Percentiles rank a stretch among this genome's conserved stretches.
Conservation (phyloP, 2,797 vertebrate genomes). For the Podargus strigoides region DNA sequence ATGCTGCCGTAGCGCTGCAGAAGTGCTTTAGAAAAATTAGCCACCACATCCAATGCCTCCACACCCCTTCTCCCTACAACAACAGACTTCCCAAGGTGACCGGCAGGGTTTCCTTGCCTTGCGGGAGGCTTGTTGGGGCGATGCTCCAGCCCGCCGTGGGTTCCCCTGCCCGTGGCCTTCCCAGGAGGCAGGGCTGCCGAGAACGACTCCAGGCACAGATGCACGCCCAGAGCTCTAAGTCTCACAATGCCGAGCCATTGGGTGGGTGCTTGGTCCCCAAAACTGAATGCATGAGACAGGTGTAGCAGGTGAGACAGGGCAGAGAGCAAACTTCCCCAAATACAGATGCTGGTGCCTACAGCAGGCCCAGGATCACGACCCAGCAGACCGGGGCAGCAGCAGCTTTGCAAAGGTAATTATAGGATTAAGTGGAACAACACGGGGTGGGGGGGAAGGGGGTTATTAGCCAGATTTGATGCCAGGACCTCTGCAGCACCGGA, state of each 20-base stretch:
- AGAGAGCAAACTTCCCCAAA: neutral
- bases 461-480: constrained; percentile 44
- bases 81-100: neutral
- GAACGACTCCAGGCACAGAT: neutral
- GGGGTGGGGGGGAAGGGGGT: neutral
- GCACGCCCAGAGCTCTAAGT: neutral
- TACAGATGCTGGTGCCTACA: neutral
- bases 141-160: neutral
- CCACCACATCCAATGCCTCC: constrained; percentile 9
- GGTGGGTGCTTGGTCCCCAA: neutral
- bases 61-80: neutral
- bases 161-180: neutral
- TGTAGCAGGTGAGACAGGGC: neutral
- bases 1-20: neutral
- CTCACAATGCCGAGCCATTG: accelerated
- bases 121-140: neutral
- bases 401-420: constrained; percentile 41
- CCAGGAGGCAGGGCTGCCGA: accelerated
- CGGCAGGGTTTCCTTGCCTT: neutral
- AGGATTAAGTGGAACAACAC: constrained; percentile 47
- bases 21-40: constrained; percentile 22
- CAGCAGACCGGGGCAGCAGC: neutral
- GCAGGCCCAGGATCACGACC: neutral
- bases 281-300: neutral
- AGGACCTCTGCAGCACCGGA: neutral